Percentiles rank a stretch among this genome's conserved stretches.
Conservation (phyloP, 2,113 vertebrate species). For the Isichthys henryi region DNA sequence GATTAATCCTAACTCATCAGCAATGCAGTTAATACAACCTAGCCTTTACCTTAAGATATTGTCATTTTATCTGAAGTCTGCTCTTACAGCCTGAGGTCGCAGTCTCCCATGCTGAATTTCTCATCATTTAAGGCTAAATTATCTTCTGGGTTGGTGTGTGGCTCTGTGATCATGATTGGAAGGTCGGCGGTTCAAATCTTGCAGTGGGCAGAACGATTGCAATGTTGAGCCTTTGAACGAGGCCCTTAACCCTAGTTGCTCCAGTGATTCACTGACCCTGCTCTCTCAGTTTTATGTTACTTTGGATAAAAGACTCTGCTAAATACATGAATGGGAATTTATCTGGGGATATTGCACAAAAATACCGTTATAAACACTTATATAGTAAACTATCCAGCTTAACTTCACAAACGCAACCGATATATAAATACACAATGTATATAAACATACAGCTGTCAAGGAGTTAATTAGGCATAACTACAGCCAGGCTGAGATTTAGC, state of each 20-base stretch:
- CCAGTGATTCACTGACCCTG: background rate
- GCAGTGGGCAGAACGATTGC: background rate
- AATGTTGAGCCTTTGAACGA: background rate
- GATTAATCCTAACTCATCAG: background rate
- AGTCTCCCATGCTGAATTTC: background rate
- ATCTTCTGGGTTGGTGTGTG: background rate
- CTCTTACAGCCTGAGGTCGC: background rate
- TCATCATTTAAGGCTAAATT: background rate
- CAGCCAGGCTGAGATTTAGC: background rate
- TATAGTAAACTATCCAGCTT: background rate
- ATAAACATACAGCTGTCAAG: background rate
- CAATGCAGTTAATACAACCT: background rate
- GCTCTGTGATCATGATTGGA: background rate
- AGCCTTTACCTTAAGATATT: background rate
- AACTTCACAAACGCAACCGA: background rate
- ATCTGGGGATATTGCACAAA: background rate
- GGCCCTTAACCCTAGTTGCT: background rate
- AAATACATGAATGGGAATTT: background rate
- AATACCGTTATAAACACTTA: background rate
- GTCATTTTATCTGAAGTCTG: background rate
- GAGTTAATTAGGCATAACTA: background rate
- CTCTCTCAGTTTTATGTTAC: background rate
- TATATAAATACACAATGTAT: background rate
- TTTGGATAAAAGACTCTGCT: background rate
- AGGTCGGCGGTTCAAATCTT: background rate